Evolutionary conservation across 2,113 vertebrate genomes (phyloP), one percentile per base, ranked within the genome.

Genomic region (Pardalotus punctatus): DNA sequence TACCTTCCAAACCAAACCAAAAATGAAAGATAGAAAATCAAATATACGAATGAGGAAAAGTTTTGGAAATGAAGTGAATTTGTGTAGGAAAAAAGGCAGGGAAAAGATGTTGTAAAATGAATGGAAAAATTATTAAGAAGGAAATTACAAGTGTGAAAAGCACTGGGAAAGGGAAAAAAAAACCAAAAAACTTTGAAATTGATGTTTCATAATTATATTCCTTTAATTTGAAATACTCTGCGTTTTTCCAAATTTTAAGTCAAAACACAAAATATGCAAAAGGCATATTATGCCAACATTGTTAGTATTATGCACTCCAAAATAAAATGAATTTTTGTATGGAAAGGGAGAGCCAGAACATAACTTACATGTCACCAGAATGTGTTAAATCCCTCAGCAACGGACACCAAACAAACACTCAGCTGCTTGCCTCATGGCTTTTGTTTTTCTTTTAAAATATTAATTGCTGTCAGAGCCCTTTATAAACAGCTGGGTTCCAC

Each of bases 271-370:
- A 57, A 71, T 70, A 47, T 71, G 11, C 31, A 90, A 51, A 74
- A 71, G 1, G 0, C 2, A 12, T 43, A 15, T 40, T 80, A 27
- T 45, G 4, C 3, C 11, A 69, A 48, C 1, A 2, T 15, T 17
- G 9, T 47, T 72, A 38, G 3, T 43, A 24, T 65, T 77, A 29
- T 20, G 22, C 11, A 28, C 4, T 78, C 5, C 24, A 84, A 78
- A 73, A 2, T 43, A 29, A 73, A 77, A 62, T n/a, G 2, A 12
- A 21, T 48, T 57, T 84, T 87, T 85, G 2, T 16, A 8, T 42
- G 22, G 6, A 13, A 56, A 1, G 0, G 5, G 10, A 61, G 10
- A 84, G 7, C 3, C 23, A 71, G 25, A 81, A 81, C 12, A 73
- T 27, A 57, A 50, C 0, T 65, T 87, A 23, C 1, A 35, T 10